A percentile compares a stretch with the other conserved stretches of the same genome.
phyloP scores from a whole-genome alignment of 2,113 vertebrate species.

The Thermophis baileyi region DNA sequence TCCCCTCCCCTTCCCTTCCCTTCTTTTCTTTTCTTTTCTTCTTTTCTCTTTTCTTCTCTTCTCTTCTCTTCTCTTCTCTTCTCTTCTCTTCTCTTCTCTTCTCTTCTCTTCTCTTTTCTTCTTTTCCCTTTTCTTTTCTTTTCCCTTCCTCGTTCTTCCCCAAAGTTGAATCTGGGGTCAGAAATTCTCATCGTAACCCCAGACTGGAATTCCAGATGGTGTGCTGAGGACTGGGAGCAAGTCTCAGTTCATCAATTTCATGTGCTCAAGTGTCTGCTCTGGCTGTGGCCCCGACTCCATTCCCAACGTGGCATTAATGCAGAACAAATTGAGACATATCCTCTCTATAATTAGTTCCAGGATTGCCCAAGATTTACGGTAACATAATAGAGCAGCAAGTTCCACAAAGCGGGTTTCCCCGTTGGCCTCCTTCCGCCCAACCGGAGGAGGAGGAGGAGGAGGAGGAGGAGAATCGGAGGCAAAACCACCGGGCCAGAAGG shows the following conservation, averaged over 20 bases:
- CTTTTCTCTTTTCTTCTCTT: too few relatives aligned
- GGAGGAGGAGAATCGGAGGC: not conserved
- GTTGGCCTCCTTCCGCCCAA: not conserved
- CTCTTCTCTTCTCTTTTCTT: not conserved
- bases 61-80: too few relatives aligned
- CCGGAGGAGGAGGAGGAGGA: not conserved
- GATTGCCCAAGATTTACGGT: conserved; percentile 76
- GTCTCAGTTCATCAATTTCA: conserved; percentile 77
- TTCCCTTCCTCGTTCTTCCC: conserved; percentile 18
- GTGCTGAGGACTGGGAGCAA: conserved; percentile 68
- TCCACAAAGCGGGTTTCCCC: conserved; percentile 28
- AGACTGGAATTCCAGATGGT: conserved; percentile 83
- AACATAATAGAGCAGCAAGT: conserved; percentile 65
- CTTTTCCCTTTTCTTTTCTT: too few relatives aligned
- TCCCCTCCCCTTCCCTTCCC: too few relatives aligned
- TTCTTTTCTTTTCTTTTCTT: too few relatives aligned
- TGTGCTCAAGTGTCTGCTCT: conserved; percentile 69
- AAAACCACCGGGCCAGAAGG: not conserved
- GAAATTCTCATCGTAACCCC: conserved; percentile 71
- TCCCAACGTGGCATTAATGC: conserved; percentile 74
- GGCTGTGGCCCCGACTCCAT: conserved; percentile 65
- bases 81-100: too few relatives aligned
- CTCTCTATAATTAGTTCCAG: conserved; percentile 84
- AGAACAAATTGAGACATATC: conserved; percentile 91
- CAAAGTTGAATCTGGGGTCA: conserved; percentile 83